Evolutionary conservation across 2,888 invertebrate species (phyloP).

Genomic region (Hypercompe scribonia): DNA sequence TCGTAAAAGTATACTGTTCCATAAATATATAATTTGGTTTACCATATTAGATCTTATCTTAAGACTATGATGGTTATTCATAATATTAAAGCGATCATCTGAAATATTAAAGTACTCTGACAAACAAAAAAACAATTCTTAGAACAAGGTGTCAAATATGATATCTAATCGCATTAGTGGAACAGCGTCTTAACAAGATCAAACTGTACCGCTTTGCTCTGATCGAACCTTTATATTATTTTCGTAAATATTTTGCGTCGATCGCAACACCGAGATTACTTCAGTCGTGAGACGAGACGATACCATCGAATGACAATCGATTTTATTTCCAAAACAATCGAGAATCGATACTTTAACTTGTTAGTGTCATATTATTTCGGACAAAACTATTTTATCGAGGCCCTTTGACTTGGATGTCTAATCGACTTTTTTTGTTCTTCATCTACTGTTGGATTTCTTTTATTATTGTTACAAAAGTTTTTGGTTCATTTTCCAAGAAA

Average conservation of each 20-base stretch:
- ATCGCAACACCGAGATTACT: conserved; percentile 57
- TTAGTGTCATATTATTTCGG: conserved; percentile 53
- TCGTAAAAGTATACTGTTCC: too few species aligned
- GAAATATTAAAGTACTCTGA: not conserved
- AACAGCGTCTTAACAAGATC: conserved; percentile 67
- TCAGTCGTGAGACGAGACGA: conserved; percentile 69
- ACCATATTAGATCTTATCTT: too few species aligned
- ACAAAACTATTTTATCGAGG: conserved; percentile 47
- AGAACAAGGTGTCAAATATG: not conserved
- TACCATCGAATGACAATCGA: conserved; percentile 67
- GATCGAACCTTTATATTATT: conserved; percentile 63
- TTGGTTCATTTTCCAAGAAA: not conserved
- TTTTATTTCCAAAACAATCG: conserved; percentile 68
- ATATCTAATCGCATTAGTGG: conserved; percentile 34
- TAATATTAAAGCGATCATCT: not conserved
- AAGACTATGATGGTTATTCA: not conserved
- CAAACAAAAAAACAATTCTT: not conserved
- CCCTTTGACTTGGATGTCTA: conserved; percentile 35
- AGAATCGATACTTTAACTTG: conserved; percentile 54
- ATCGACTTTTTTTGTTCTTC: conserved; percentile 30
- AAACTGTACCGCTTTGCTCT: conserved; percentile 64
- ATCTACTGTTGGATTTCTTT: conserved; percentile 33
- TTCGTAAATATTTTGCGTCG: conserved; percentile 82
- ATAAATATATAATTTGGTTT: too few species aligned
- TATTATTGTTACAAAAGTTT: not conserved